phyloP scores from a whole-genome alignment of 2,888 invertebrate species.

The Latrodectus elegans region DNA sequence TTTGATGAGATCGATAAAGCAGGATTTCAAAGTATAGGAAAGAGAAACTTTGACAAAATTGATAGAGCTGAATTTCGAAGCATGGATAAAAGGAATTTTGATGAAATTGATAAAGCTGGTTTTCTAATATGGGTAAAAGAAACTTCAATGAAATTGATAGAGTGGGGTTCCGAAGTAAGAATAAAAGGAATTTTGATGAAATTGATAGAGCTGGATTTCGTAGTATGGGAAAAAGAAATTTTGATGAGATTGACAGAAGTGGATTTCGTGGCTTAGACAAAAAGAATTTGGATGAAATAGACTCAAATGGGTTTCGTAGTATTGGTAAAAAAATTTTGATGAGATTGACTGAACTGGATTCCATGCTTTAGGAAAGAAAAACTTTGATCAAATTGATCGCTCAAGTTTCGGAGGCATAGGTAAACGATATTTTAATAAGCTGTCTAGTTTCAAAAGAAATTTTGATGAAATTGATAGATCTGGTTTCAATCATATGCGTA shows the following conservation, averaged over 20 bases:
- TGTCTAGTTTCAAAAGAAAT: constrained; percentile 44
- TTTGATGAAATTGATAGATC: constrained; percentile 63
- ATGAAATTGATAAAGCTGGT: constrained; percentile 50
- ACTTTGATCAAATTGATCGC: constrained; percentile 35
- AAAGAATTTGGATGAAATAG: constrained; percentile 1
- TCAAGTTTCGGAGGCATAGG: constrained; percentile 28
- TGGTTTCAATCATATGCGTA: constrained; percentile 21
- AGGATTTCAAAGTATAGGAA: constrained; percentile 25
- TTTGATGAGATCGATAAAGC: constrained; percentile 55
- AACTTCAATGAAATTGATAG: constrained; percentile 55
- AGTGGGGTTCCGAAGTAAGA: too few relatives aligned
- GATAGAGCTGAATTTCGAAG: constrained; percentile 35
- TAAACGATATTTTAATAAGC: constrained; percentile 57
- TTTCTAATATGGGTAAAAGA: constrained; percentile 27
- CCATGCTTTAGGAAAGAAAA: constrained; percentile 17
- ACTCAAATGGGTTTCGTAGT: background rate
- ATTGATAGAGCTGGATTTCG: constrained; percentile 6
- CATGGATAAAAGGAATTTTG: constrained; percentile 33
- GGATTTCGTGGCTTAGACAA: background rate
- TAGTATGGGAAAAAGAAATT: constrained; percentile 2
- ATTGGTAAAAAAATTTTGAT: constrained; percentile 27
- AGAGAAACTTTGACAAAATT: constrained; percentile 61
- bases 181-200: constrained; percentile 39
- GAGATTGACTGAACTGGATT: constrained; percentile 32
- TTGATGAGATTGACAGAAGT: constrained; percentile 1